Evolutionary conservation across 2,888 invertebrate genomes (phyloP).

Genomic region (Lycocerus yunnanus): DNA sequence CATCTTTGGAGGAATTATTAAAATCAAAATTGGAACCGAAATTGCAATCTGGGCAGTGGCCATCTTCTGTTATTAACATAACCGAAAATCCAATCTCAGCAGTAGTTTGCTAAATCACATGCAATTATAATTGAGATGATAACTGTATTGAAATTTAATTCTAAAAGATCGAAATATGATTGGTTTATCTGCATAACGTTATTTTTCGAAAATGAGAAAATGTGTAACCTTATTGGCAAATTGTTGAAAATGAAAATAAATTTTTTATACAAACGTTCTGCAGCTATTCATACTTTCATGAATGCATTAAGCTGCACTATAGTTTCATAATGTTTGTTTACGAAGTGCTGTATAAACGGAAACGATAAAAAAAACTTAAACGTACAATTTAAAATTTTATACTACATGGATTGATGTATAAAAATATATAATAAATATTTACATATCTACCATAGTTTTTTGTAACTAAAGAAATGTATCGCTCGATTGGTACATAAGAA

Average conservation of each 20-base stretch:
- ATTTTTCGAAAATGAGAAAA: background rate
- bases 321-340: background rate
- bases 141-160: conserved; percentile 45
- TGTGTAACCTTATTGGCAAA: background rate
- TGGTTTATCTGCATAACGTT: background rate
- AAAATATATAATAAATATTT: background rate
- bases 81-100: conserved; percentile 81
- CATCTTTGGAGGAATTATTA: conserved; percentile 62
- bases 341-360: background rate
- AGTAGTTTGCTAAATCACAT: conserved; percentile 67
- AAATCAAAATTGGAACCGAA: conserved; percentile 50
- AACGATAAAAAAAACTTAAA: background rate
- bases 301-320: background rate
- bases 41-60: conserved; percentile 57
- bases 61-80: conserved; percentile 72
- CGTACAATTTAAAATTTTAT: background rate
- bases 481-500: background rate
- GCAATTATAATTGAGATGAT: conserved; percentile 28
- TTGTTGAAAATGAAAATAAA: background rate
- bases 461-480: background rate
- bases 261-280: background rate
- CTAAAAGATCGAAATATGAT: background rate
- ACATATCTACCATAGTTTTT: background rate
- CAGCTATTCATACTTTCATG: background rate
- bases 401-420: background rate